Base-by-base conservation (phyloP, 1,140 invertebrate genomes). In the Zophobas morio region DNA sequence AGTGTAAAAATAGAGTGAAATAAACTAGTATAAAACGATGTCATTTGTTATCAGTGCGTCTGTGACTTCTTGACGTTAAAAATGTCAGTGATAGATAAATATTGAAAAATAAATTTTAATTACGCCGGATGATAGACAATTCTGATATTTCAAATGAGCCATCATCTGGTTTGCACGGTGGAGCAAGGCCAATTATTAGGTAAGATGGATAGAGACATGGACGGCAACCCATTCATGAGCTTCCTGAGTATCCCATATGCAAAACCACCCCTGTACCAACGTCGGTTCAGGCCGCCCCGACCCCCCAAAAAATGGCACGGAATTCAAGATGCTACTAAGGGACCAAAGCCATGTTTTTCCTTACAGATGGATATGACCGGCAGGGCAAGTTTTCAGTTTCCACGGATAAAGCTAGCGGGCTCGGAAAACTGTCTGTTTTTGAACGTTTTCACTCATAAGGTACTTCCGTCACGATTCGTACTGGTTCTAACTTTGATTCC, bases 191-290 rank as follows among this genome's bases (percentile, higher is more conserved):
- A 81, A 77, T 20, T 86, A 60, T 77, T 74, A 53, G 85, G 89
- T 8, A 85, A 84, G 56, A 56, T 85, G 51, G 70, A 79, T 6
- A 82, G 82, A 34, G 85, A 83, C 76, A 78, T 81, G 37, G 84
- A 85, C 46, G 85, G 87, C 35, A 80, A 78, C 1, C 71, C 85
- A 66, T 88, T 84, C 82, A 85, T 83, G 80, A 84, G 86, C n/a
- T 93, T 90, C 81, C 6, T 70, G 36, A 37, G 95, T 32, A 93
- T 97, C 71, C 95, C 95, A 0, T 97, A 95, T 84, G 95, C 95
- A 2, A 81, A 91, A n/a, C 91, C 94, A 5, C 95, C 95, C 0
- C 78, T 93, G 0, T 90, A 87, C 5, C 89, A 92, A 49, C 87
- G 88, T 36, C 89, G 95, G 75, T 96, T 94, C 90, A 89, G 90